phyloP scores from a whole-genome alignment of 1,140 invertebrate genomes.

The Oryzaephilus surinamensis region DNA sequence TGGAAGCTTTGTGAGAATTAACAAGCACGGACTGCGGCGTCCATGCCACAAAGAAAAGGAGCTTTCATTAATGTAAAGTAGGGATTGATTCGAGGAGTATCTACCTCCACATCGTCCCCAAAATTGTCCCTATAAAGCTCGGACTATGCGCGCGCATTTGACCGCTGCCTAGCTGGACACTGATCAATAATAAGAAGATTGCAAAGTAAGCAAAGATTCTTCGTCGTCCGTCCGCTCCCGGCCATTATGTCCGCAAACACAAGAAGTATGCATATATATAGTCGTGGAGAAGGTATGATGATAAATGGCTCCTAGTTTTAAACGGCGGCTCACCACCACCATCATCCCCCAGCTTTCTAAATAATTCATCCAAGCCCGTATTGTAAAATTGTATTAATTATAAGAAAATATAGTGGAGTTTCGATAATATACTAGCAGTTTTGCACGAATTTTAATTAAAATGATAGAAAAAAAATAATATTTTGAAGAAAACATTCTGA shows the following conservation, averaged over 20 bases:
- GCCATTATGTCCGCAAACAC: conserved; percentile 23
- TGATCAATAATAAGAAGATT: conserved; percentile 38
- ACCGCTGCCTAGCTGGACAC: conserved; percentile 35
- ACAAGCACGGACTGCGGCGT: conserved; percentile 22
- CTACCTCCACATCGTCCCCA: conserved; percentile 14
- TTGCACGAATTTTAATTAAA: too few relatives aligned
- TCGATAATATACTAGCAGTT: too few relatives aligned
- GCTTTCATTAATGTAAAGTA: conserved; percentile 32
- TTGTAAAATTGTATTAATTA: too few relatives aligned
- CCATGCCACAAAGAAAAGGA: conserved; percentile 21
- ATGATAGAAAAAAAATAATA: too few relatives aligned
- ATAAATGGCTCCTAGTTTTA: too few relatives aligned
- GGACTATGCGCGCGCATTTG: conserved; percentile 26
- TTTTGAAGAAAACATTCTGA: too few relatives aligned
- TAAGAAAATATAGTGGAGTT: too few relatives aligned
- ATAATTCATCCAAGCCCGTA: too few relatives aligned
- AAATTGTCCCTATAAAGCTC: conserved; percentile 9
- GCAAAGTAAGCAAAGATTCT: conserved; percentile 37
- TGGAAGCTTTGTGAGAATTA: too few relatives aligned
- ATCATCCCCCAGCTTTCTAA: too few relatives aligned
- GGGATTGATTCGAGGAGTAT: conserved; percentile 31
- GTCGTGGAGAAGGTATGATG: not conserved
- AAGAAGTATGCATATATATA: too few relatives aligned
- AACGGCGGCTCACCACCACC: too few relatives aligned
- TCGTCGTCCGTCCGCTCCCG: conserved; percentile 25